Evolutionary conservation across 2,888 invertebrate genomes (phyloP).

Genomic region (Drosophila aldrichi): DNA sequence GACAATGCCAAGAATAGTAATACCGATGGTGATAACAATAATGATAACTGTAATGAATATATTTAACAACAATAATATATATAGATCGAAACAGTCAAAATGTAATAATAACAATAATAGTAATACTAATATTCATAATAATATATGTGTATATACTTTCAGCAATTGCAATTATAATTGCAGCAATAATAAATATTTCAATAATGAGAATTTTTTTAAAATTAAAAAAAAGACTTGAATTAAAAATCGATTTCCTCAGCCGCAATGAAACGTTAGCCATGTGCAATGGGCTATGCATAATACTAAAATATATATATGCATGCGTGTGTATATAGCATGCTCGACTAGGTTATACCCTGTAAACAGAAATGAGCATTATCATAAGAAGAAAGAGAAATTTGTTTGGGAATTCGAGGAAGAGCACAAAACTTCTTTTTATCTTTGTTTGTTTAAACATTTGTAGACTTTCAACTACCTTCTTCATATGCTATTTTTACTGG

Average conservation of each 20-base stretch:
- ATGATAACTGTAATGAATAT: neutral
- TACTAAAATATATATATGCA: constrained; percentile 3
- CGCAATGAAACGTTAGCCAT: constrained; percentile 34
- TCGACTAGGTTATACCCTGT: constrained; percentile 10
- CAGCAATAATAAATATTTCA: neutral
- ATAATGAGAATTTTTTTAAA: neutral
- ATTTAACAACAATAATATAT: neutral
- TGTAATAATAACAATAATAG: neutral
- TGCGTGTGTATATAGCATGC: neutral
- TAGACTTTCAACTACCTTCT: neutral
- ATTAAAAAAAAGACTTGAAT: neutral
- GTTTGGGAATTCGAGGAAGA: no score
- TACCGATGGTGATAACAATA: neutral
- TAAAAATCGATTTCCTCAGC: constrained; percentile 34
- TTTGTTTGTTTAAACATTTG: neutral
- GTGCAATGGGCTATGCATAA: constrained; percentile 38
- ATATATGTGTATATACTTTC: neutral
- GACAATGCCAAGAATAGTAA: neutral
- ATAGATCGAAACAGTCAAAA: no score
- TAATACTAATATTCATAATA: neutral
- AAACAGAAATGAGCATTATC: neutral
- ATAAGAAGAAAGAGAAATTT: no score
- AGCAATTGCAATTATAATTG: neutral
- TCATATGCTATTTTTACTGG: neutral
- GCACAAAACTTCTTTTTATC: neutral